Percentiles rank a stretch among this genome's conserved stretches.
phyloP scores from a whole-genome alignment of 1,140 invertebrate species.

The Pomacea maculata region DNA sequence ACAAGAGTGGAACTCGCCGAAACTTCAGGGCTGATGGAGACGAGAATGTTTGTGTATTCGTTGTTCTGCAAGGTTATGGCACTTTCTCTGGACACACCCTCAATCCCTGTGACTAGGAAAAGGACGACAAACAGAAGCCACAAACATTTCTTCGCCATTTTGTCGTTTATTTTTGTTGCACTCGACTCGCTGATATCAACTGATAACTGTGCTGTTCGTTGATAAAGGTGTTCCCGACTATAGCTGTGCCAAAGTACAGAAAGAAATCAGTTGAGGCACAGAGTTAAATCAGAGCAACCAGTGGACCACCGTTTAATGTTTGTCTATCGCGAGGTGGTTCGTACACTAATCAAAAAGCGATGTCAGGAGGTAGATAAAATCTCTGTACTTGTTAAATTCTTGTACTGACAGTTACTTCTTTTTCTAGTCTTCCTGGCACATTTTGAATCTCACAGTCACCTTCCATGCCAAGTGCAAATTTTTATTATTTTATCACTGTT shows the following conservation, averaged over 20 bases:
- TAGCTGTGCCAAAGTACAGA: neutral
- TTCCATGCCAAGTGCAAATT: no score
- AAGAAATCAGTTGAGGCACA: neutral
- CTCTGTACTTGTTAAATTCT: no score
- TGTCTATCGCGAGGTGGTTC: no score
- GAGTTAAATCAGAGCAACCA: no score
- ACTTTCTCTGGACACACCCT: constrained; percentile 16
- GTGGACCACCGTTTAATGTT: no score
- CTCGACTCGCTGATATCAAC: no score
- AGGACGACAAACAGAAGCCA: neutral
- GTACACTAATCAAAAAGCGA: no score
- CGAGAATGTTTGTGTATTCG: constrained; percentile 35
- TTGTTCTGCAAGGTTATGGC: constrained; percentile 37
- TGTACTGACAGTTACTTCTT: no score
- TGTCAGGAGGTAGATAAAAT: no score
- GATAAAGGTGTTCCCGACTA: neutral
- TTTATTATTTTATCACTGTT: no score
- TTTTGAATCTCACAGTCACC: no score
- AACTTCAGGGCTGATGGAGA: constrained; percentile 38
- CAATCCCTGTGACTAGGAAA: neutral
- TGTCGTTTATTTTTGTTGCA: neutral
- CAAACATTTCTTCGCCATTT: neutral
- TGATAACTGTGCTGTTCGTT: neutral
- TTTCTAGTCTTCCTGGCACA: no score
- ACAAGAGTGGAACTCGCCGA: constrained; percentile 26